phyloP scores from a whole-genome alignment of 1,140 invertebrate genomes.

The Vanessa tameamea region DNA sequence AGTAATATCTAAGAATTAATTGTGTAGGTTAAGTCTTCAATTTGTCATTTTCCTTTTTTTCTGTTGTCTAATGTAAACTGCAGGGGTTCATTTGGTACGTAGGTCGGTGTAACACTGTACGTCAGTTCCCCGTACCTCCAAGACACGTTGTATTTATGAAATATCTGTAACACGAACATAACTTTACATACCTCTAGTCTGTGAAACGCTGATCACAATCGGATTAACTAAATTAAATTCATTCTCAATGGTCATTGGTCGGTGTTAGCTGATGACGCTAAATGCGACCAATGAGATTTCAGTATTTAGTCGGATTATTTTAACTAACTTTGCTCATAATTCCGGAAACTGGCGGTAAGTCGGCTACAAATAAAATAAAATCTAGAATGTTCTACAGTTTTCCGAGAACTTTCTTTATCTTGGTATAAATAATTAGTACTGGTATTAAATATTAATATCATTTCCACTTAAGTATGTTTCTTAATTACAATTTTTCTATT shows the following conservation, averaged over 20 bases:
- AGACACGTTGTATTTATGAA: constrained; percentile 84
- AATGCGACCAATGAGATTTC: too few species aligned
- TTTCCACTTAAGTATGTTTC: constrained; percentile 1
- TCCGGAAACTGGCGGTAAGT: too few species aligned
- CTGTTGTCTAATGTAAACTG: constrained; percentile 81
- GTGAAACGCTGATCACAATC: too few species aligned
- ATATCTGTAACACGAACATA: constrained; percentile 79
- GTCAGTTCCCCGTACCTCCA: constrained; percentile 84
- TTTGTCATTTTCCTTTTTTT: background rate
- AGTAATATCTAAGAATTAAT: too few species aligned
- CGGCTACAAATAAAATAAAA: background rate
- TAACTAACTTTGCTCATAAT: too few species aligned
- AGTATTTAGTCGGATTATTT: too few species aligned
- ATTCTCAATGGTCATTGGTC: too few species aligned
- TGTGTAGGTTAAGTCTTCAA: background rate
- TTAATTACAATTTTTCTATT: constrained; percentile 14
- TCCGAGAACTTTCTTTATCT: background rate
- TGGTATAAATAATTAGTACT: background rate
- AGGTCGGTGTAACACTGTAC: constrained; percentile 87
- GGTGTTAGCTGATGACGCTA: too few species aligned
- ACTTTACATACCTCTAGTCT: too few species aligned
- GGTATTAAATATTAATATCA: constrained; percentile 1
- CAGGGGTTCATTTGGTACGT: constrained; percentile 85
- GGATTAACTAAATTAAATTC: too few species aligned
- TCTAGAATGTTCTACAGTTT: background rate